Conservation (phyloP, 23 tunicate species). For the Styela plicata region DNA sequence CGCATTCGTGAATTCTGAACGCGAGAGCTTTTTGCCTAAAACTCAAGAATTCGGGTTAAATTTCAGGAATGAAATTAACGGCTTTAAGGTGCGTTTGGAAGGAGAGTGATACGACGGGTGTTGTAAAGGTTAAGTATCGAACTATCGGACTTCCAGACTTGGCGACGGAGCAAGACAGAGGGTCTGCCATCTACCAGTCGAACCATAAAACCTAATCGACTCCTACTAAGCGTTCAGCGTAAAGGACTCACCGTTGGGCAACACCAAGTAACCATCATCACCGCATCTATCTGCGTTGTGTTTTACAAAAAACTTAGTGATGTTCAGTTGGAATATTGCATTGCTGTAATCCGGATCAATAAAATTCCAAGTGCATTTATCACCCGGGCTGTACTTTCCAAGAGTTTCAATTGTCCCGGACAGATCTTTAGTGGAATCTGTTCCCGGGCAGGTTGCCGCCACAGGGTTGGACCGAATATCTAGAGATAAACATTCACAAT, state of each 20-base stretch:
- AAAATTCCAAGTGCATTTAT: not conserved
- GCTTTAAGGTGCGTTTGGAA: too few relatives aligned
- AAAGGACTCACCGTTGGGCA: not conserved
- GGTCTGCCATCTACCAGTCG: too few relatives aligned
- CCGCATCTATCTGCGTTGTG: not conserved
- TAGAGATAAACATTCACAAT: too few relatives aligned
- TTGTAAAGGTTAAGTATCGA: too few relatives aligned
- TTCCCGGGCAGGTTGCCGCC: not conserved
- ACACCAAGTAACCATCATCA: not conserved
- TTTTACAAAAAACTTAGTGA: not conserved
- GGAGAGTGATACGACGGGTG: too few relatives aligned
- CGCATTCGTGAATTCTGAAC: too few relatives aligned
- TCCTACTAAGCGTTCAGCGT: not conserved
- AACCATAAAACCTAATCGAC: not conserved
- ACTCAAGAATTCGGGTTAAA: too few relatives aligned
- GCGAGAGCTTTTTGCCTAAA: too few relatives aligned
- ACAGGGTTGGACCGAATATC: too few relatives aligned
- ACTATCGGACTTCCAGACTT: too few relatives aligned
- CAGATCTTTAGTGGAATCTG: not conserved
- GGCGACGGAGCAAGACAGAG: too few relatives aligned
- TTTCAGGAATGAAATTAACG: too few relatives aligned
- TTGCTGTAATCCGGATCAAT: not conserved
- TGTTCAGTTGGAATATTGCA: not conserved
- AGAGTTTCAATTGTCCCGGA: not conserved
- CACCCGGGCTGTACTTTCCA: not conserved